Evolutionary conservation across 2,797 vertebrate genomes (phyloP), one percentile per base, ranked within the genome.

Genomic region (Tokudaia muenninki): DNA sequence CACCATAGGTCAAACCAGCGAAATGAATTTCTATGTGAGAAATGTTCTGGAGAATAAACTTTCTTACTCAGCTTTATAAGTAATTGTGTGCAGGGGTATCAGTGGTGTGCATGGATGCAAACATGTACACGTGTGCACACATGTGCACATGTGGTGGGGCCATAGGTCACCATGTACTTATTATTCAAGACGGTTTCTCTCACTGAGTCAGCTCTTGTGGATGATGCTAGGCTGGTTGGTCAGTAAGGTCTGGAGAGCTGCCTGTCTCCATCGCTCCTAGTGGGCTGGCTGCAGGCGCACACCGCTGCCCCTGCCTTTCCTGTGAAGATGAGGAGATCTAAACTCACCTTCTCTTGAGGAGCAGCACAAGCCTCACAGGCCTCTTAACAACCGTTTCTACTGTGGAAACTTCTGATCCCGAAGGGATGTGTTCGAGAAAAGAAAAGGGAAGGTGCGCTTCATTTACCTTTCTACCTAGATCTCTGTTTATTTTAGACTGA

Each of bases 401-500:
- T 47, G 91, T 77, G 95, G 41, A 95, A 87, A 80, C 75, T 61
- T 26, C 61, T 90, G 77, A 75, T 61, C 17, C 31, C 47, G 86
- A 88, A 90, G 55, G 22, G 22, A 72, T 24, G n/a, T 22, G 34
- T 59, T 80, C 59, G 80, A 26, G 80, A 92, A 59, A 91, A 47
- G 1, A 50, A 84, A 84, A 50, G 22, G 37, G 26, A 89, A 82
- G 74, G 29, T 19, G 72, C 29, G 44, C 29, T 93, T 94, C 31
- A 52, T 17, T 83, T 90, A 80, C 44, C 59, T 44, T 92, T 81
- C 21, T 70, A 26, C 70, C 6, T 47, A 95, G 90, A 82, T 79
- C 77, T 59, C 78, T 78, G 52, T 96, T 97, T 96, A 92, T 87
- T 96, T 95, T 95, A 94, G 82, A 82, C 78, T 67, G 31, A 93